Evolutionary conservation across 2,797 vertebrate genomes (phyloP), one percentile per base, ranked within the genome.

Genomic region (Rhinophrynus dorsalis): DNA sequence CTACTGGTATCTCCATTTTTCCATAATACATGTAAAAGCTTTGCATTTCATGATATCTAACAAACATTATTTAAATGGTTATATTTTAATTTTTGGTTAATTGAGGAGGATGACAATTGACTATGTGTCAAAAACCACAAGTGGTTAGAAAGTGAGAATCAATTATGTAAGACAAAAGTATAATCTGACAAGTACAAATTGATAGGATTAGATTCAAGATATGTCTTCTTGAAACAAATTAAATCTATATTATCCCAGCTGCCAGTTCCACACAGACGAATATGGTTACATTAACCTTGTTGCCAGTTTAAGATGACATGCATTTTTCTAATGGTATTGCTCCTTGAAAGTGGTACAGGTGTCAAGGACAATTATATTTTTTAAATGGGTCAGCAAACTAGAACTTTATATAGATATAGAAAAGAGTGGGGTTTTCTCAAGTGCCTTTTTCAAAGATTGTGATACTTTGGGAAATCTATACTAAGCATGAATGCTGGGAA

Each of bases 181-280:
- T 45, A 51, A 45, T 26, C 44, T 55, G 57, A 69, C 67, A 61
- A 27, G 45, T 17, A 52, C 47, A 62, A 54, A 26, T 10, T 32
- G 57, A 45, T 47, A 61, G 56, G 54, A 62, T 48, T 69, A 57
- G 57, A 35, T 61, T 12, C 67, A 38, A 50, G 45, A 69, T 54
- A 61, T 26, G 20, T 54, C 35, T 69, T 54, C 57, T 69, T 69
- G 57, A 59, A 69, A 61, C 57, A 69, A 61, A 69, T 69, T 54
- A 61, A 69, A 69, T 69, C 67, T 69, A 54, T 69, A 69, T 69
- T 69, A 69, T 55, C 67, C 47, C 11, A 8, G n/a, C 67, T 61
- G 67, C 67, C 67, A 69, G 61, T 54, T 61, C 24, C 57, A 69
- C 35, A 24, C 57, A 62, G 47, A 60, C 35, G 48, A 61, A 69